These are phyloP conservation scores for Globia sparganii DNA, from an alignment of 2,888 invertebrate genomes.

Conservation along the genomic window DNA sequence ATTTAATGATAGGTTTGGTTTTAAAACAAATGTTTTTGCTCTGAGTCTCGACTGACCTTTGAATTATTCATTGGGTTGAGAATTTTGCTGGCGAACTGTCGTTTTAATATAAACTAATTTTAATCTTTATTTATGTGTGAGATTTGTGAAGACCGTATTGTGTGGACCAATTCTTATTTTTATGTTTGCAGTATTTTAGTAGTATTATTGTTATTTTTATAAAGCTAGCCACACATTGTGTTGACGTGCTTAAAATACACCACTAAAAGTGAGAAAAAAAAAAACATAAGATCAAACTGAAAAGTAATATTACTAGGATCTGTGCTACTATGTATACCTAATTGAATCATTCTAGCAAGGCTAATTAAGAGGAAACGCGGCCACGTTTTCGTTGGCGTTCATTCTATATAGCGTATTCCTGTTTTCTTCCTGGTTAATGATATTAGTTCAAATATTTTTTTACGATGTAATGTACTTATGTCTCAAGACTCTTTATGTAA, in stretches of 20 bases:
- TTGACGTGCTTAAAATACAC: background rate
- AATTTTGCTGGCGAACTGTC: slow-evolving; percentile 39
- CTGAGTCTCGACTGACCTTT: slow-evolving; percentile 68
- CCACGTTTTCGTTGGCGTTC: background rate
- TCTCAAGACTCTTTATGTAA: too few relatives aligned
- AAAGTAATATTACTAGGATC: background rate
- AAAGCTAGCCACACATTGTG: background rate
- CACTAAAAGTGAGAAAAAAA: background rate
- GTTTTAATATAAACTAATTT: slow-evolving; percentile 60
- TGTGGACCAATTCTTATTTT: slow-evolving; percentile 31
- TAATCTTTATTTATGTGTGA: slow-evolving; percentile 60
- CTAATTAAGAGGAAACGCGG: too few relatives aligned
- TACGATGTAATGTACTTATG: background rate
- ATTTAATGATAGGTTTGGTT: slow-evolving; percentile 73
- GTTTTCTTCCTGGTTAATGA: background rate
- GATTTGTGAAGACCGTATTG: slow-evolving; percentile 31
- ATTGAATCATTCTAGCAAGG: too few relatives aligned
- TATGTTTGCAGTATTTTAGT: slow-evolving; percentile 25
- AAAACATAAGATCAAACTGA: background rate
- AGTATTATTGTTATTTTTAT: slow-evolving; percentile 20
- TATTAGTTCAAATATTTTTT: background rate
- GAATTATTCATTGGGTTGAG: slow-evolving; percentile 70
- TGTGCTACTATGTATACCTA: too few relatives aligned
- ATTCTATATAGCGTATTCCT: background rate
- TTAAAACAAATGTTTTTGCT: slow-evolving; percentile 70